Evolutionary conservation across 2,888 invertebrate species (phyloP), one percentile per base, ranked within the genome.

Genomic region (Furcula furcula): DNA sequence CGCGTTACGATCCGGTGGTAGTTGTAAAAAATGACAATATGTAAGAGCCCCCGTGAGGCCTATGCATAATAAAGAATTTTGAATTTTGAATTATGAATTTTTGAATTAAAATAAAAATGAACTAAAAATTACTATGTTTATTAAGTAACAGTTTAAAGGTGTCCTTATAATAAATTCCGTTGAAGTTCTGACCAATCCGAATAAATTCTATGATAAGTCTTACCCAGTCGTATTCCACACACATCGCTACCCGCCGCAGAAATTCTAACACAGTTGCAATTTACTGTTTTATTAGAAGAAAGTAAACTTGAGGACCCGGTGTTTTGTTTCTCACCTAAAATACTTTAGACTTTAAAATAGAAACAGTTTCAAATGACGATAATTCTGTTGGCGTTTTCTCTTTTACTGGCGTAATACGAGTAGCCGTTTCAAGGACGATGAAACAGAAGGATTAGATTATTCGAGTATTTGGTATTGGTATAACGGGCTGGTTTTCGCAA

Each of bases 151-250:
- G 12, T 46, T 36, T n/a, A 2, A 34, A 34, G 30, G 15, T 26
- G 31, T 31, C 28, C 29, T 30, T 35, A 20, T 31, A n/a, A n/a
- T n/a, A 49, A 44, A 44, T 40, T 33, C 37, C 37, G 55, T 48
- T 58, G 65, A 66, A 63, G 63, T 43, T 60, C 54, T 65, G 62
- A 61, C 65, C 65, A 25, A 23, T 26, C 29, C 19, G 21, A 32
- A 35, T 34, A 39, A 40, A 44, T 35, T 49, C 20, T 40, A 40
- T 37, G 22, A 31, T 27, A 33, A 31, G 18, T 19, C 32, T 14
- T n/a, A n/a, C n/a, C 23, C 31, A 19, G 19, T 31, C 13, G 6
- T 4, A 13, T 5, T 10, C 10, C 9, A 11, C 13, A 25, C 25
- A 25, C 4, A 25, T 13, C 9, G 21, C 7, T n/a, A 12, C 3